Conservation (phyloP, 2,888 invertebrate genomes). For the Torymus aiolomorphi region DNA sequence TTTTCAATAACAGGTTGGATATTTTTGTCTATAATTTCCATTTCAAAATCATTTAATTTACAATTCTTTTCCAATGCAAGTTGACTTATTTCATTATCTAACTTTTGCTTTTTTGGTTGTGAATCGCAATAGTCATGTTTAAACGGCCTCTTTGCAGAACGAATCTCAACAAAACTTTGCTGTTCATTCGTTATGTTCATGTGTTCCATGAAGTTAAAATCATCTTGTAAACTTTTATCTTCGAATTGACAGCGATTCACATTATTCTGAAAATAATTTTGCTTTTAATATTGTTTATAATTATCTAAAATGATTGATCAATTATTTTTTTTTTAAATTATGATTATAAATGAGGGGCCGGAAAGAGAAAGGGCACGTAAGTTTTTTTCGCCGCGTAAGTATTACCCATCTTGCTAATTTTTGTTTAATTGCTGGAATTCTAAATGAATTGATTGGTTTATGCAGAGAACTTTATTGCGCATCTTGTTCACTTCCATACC, state of each 20-base stretch:
- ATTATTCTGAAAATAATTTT: slow-evolving; percentile 36
- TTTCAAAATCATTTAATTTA: not conserved
- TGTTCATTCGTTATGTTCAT: slow-evolving; percentile 5
- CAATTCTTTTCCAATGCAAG: not conserved
- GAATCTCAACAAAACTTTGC: slow-evolving; percentile 30
- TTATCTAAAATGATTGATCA: not conserved
- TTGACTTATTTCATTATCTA: not conserved
- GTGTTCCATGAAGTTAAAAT: slow-evolving; percentile 2
- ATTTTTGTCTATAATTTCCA: not conserved
- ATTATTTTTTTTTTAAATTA: not conserved
- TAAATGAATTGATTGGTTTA: too few relatives aligned
- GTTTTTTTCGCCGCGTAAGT: too few relatives aligned
- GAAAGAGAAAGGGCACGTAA: too few relatives aligned
- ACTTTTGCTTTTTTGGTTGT: slow-evolving; percentile 40
- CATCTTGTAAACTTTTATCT: not conserved
- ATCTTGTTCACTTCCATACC: too few relatives aligned
- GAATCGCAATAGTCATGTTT: slow-evolving; percentile 11
- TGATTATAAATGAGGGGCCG: too few relatives aligned
- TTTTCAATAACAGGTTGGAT: not conserved
- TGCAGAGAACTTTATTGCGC: too few relatives aligned
- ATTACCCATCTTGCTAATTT: too few relatives aligned
- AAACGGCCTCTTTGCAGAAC: slow-evolving; percentile 26
- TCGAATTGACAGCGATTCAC: not conserved
- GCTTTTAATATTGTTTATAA: not conserved
- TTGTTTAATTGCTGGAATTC: too few relatives aligned